A percentile compares a stretch with the other conserved stretches of the same genome.
Evolutionary conservation across 1,140 invertebrate genomes (phyloP).

Genomic region (Drosophila ananassae): DNA sequence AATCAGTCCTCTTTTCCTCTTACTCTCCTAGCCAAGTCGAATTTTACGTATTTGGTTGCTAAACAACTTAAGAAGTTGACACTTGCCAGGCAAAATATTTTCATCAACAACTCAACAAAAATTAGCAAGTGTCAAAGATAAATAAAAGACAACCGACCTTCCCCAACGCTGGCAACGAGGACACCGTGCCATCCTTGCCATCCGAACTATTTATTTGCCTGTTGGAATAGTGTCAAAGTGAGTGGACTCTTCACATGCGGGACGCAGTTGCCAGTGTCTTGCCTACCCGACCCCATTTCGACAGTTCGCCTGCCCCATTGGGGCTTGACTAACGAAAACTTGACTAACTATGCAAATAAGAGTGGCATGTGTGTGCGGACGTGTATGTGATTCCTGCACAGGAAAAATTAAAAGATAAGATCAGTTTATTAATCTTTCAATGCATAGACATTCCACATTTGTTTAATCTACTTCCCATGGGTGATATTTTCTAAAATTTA

Average conservation of each 20-base stretch:
- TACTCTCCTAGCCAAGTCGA: constrained; percentile 31
- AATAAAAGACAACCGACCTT: constrained; percentile 58
- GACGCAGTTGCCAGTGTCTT: constrained; percentile 35
- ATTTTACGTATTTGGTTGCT: constrained; percentile 65
- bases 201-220: constrained; percentile 72
- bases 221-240: constrained; percentile 76
- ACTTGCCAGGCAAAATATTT: constrained; percentile 70
- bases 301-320: constrained; percentile 9
- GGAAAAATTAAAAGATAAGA: neutral
- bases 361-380: constrained; percentile 50
- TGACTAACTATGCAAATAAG: constrained; percentile 80
- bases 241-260: constrained; percentile 76
- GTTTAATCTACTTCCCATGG: too few species aligned
- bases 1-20: constrained; percentile 8
- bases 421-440: too few species aligned
- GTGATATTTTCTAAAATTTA: too few species aligned
- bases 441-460: too few species aligned
- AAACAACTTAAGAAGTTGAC: constrained; percentile 83
- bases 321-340: constrained; percentile 64
- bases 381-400: constrained; percentile 29
- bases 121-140: constrained; percentile 84
- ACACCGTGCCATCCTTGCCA: constrained; percentile 1
- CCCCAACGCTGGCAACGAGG: neutral
- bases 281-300: constrained; percentile 14
- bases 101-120: constrained; percentile 71